Conservation (phyloP, 2,797 vertebrate genomes). For the Nyctibius grandis region DNA sequence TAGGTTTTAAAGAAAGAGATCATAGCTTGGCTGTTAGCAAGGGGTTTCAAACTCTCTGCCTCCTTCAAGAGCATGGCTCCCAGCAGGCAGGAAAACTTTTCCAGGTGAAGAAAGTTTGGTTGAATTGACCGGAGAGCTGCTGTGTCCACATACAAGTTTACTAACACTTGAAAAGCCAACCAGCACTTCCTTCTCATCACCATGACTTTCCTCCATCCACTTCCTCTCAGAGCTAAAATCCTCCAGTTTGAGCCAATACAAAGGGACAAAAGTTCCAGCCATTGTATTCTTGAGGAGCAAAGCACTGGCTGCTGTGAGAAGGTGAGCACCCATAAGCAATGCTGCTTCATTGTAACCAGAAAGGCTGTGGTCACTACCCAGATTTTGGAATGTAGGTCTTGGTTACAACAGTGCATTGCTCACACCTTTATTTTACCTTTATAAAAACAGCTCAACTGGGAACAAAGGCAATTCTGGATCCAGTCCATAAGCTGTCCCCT, state of each 20-base stretch:
- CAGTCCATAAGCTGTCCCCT: not conserved
- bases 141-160: not conserved
- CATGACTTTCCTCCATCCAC: not conserved
- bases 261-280: accelerated
- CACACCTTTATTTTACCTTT: not conserved
- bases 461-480: not conserved
- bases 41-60: not conserved
- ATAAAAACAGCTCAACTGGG: not conserved
- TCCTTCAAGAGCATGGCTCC: not conserved
- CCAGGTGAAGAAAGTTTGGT: not conserved
- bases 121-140: not conserved
- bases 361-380: not conserved
- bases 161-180: not conserved
- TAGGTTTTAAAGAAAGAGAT: not conserved
- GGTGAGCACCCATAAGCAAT: not conserved
- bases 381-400: not conserved
- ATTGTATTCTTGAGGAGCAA: not conserved
- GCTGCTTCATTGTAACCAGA: not conserved
- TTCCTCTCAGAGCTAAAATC: not conserved
- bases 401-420: not conserved
- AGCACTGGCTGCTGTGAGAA: not conserved
- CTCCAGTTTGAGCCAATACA: not conserved
- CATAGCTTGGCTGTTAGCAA: not conserved
- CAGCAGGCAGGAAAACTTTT: not conserved
- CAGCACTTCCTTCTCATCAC: not conserved